Base-by-base conservation (phyloP, 2,888 invertebrate species). In the Deroplatys truncata region DNA sequence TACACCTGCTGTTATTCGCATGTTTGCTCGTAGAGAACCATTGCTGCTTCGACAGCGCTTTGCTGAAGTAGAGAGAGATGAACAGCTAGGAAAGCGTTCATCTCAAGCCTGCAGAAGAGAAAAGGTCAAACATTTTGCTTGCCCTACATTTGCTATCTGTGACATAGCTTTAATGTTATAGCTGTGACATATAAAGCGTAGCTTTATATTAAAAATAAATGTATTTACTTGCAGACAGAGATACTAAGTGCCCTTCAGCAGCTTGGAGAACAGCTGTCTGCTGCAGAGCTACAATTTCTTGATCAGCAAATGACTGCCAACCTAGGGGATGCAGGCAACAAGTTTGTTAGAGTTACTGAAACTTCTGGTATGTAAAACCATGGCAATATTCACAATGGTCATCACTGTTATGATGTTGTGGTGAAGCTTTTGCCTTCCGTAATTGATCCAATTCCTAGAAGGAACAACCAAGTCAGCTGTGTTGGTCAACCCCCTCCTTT, bases 11-110 rank as follows among this genome's bases (percentile, higher is more conserved):
- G 96, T 97, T 1, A 96, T 97, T 84, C 93, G 95, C 92, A 94
- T 97, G 93, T 97, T 97, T 94, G 96, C 96, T 1, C 95, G 95
- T 92, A 95, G 96, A 91, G 96, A 97, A 92, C 96, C 96, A 3
- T 95, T 94, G 85, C 95, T 96, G 92, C 93, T 97, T 88, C 93
- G 96, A 89, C 94, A 95, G 91, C 94, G 95, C 91, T 92, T 97
- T 29, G 92, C 93, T 25, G 94, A 95, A 92, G 94, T 96, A 82
- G 95, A 95, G 85, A 93, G 96, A 91, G 95, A 96, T 92, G 92
- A 94, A 20, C 96, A 95, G 92, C 93, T 96, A 49, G 96, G 96
- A 35, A 95, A 96, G 93, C 92, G 96, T 43, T 92, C 93, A 72
- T 92, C 92, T 90, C 94, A 94, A 84, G 92, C 92, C 43, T 94